Percentiles rank a stretch among this genome's conserved stretches.
phyloP scores from a whole-genome alignment of 2,113 vertebrate genomes.

The Pionites leucogaster region DNA sequence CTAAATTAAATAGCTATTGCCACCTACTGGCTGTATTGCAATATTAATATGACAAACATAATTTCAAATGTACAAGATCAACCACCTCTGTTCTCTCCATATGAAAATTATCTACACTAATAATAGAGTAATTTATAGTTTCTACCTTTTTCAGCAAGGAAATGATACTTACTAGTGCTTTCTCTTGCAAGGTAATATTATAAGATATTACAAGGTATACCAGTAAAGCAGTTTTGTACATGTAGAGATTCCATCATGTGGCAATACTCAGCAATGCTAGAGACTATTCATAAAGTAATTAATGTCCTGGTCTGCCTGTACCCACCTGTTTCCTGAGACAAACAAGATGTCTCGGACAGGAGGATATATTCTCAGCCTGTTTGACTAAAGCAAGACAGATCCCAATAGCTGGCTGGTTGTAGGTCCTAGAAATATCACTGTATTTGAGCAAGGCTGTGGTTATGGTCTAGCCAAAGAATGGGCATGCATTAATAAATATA shows the following conservation, averaged over 20 bases:
- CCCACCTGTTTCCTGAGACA: not conserved
- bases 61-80: not conserved
- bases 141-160: not conserved
- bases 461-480: not conserved
- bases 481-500: not conserved
- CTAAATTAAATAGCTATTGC: constrained; percentile 42
- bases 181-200: not conserved
- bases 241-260: not conserved
- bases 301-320: not conserved
- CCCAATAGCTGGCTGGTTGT: fast-evolving
- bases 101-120: not conserved
- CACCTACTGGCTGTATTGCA: constrained; percentile 28
- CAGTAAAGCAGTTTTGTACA: not conserved
- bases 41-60: not conserved
- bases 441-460: not conserved
- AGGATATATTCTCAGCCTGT: not conserved
- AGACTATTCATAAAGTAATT: not conserved
- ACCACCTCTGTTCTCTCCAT: not conserved
- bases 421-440: not conserved
- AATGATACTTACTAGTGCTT: not conserved
- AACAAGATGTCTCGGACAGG: not conserved
- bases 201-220: not conserved
- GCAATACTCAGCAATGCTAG: not conserved
- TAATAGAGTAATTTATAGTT: not conserved
- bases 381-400: not conserved